These are phyloP conservation scores for Lepidochrysops patricia DNA, from an alignment of 2,888 invertebrate species.

Conservation along the genomic window DNA sequence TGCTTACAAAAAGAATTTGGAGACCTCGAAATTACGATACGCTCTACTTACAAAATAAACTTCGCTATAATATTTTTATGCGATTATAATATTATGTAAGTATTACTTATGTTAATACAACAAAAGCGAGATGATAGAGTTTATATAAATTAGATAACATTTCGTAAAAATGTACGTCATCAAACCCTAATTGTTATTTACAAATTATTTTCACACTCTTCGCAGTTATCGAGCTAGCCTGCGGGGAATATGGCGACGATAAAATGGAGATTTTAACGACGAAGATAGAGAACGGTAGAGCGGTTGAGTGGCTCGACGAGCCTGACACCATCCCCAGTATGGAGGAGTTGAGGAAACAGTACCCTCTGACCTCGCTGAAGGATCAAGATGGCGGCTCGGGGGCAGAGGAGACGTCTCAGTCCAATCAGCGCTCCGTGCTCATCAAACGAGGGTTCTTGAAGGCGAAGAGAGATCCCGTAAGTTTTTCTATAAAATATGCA, in stretches of 20 bases:
- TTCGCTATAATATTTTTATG: too few species aligned
- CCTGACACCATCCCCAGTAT: slow-evolving; percentile 69
- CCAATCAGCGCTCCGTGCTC: slow-evolving; percentile 82
- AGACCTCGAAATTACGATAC: neutral
- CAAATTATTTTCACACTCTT: slow-evolving; percentile 19
- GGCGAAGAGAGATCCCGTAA: slow-evolving; percentile 81
- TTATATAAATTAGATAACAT: too few species aligned
- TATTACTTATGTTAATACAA: too few species aligned
- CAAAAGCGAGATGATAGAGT: too few species aligned
- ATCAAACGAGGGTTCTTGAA: slow-evolving; percentile 82
- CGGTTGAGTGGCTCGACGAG: slow-evolving; percentile 80
- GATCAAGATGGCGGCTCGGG: slow-evolving; percentile 51
- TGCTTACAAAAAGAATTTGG: neutral
- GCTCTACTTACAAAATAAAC: neutral
- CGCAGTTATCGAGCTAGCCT: slow-evolving; percentile 93
- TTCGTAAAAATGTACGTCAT: too few species aligned
- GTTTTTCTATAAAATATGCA: slow-evolving; percentile 26
- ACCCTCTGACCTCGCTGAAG: slow-evolving; percentile 65
- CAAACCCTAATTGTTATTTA: too few species aligned
- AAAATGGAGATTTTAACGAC: slow-evolving; percentile 78
- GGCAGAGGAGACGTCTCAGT: slow-evolving; percentile 80
- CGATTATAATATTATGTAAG: too few species aligned
- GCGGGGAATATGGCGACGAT: slow-evolving; percentile 91
- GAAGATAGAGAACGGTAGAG: slow-evolving; percentile 81
- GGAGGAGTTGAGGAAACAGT: slow-evolving; percentile 71